Evolutionary conservation across 2,113 vertebrate genomes (phyloP).

Genomic region (Rousettus leschenaultii): DNA sequence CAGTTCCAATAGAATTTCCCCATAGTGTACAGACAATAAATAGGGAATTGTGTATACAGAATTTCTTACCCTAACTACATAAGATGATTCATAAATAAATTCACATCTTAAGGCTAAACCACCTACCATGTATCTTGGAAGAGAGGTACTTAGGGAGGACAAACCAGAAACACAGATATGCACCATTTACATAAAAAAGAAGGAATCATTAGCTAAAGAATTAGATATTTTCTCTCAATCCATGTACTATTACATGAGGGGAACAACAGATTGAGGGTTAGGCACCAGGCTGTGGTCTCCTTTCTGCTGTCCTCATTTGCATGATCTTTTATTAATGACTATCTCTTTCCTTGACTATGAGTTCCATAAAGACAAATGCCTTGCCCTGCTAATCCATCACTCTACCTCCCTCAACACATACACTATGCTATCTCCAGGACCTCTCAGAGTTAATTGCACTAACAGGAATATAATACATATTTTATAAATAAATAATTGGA

Average conservation of each 20-base stretch:
- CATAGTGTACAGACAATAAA: background rate
- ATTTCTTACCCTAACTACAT: background rate
- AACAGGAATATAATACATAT: background rate
- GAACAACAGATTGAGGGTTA: background rate
- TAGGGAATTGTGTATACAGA: background rate
- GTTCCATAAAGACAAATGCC: background rate
- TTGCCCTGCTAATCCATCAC: background rate
- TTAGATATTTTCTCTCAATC: conserved; percentile 3
- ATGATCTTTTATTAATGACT: background rate
- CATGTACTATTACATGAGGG: background rate
- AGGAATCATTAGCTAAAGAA: background rate
- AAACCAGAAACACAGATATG: background rate
- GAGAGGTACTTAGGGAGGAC: background rate
- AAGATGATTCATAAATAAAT: background rate
- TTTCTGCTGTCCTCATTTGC: background rate
- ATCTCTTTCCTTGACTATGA: background rate
- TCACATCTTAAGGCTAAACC: background rate
- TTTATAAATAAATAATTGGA: conserved; percentile 11
- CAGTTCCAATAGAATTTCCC: background rate
- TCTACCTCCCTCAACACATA: too few species aligned
- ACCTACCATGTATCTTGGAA: background rate
- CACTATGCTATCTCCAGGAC: background rate
- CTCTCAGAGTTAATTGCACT: background rate
- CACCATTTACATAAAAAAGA: background rate
- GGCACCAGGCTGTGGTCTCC: too few species aligned